Evolutionary conservation across 2,797 vertebrate species (phyloP).

Genomic region (Oophaga sylvatica): DNA sequence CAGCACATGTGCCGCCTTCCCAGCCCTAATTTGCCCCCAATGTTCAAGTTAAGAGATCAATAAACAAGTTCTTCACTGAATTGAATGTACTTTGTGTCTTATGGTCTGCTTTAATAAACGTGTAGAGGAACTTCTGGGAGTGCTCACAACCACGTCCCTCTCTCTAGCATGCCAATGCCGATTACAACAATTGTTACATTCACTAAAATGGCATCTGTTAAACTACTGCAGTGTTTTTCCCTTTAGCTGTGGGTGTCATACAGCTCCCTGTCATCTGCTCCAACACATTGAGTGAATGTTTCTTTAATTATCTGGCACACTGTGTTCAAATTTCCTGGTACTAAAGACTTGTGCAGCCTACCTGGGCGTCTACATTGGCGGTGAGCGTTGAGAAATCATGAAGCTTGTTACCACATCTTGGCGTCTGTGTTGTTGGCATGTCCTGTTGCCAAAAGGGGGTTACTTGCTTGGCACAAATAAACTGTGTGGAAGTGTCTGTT

Average conservation of each 20-base stretch:
- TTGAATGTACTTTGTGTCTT: conserved; percentile 29
- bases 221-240: conserved; percentile 45
- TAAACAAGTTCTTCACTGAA: conserved; percentile 25
- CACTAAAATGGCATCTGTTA: conserved; percentile 53
- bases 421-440: conserved; percentile 54
- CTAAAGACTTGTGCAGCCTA: conserved; percentile 58
- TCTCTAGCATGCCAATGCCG: conserved; percentile 35
- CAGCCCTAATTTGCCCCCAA: not conserved
- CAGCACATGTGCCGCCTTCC: not conserved
- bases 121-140: conserved; percentile 31
- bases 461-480: conserved; percentile 57
- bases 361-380: conserved; percentile 57
- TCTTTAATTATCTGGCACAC: conserved; percentile 54
- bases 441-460: conserved; percentile 58
- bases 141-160: conserved; percentile 17
- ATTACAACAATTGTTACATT: conserved; percentile 55
- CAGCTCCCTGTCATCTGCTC: conserved; percentile 41
- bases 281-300: conserved; percentile 48
- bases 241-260: conserved; percentile 48
- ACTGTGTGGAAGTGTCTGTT: conserved; percentile 52
- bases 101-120: conserved; percentile 7
- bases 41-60: conserved; percentile 10
- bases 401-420: conserved; percentile 58
- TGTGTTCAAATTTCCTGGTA: conserved; percentile 53
- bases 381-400: conserved; percentile 47